Conservation (phyloP, 2,888 invertebrate genomes). For the Pycnomerus fuliginosus region DNA sequence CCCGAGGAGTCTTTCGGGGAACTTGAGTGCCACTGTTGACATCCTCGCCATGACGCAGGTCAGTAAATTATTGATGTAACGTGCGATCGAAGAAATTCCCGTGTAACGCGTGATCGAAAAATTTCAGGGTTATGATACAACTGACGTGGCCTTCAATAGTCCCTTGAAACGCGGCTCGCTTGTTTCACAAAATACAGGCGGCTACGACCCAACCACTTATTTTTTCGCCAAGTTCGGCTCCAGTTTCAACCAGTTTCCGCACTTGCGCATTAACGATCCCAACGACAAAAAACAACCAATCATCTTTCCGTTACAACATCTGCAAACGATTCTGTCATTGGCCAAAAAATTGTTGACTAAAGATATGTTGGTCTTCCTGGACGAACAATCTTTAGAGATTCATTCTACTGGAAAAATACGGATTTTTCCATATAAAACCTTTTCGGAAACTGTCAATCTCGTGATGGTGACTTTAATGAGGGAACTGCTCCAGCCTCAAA, state of each 20-base stretch:
- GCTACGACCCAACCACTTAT: conserved; percentile 77
- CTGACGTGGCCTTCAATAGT: conserved; percentile 41
- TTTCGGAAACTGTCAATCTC: conserved; percentile 91
- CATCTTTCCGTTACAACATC: conserved; percentile 73
- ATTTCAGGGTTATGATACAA: conserved; percentile 44
- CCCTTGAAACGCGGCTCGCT: conserved; percentile 39
- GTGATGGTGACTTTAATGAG: conserved; percentile 89
- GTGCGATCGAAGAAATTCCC: too few species aligned
- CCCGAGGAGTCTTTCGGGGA: conserved; percentile 86
- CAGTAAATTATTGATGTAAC: conserved; percentile 7
- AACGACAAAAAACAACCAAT: conserved; percentile 64
- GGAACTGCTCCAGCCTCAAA: conserved; percentile 87
- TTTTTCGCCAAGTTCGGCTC: conserved; percentile 93
- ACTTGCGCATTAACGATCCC: conserved; percentile 74
- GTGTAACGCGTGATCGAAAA: too few species aligned
- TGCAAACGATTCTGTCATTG: conserved; percentile 75
- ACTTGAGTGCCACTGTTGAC: conserved; percentile 66
- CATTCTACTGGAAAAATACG: conserved; percentile 68
- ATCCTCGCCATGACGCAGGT: conserved; percentile 45
- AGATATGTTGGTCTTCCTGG: conserved; percentile 73
- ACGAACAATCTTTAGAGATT: conserved; percentile 81
- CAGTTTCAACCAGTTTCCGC: conserved; percentile 87
- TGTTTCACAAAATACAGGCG: conserved; percentile 29
- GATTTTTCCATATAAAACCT: conserved; percentile 88
- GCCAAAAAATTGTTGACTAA: conserved; percentile 86